Evolutionary conservation across 2,888 invertebrate species (phyloP), one percentile per base, ranked within the genome.

Genomic region (Resseliella maxima): DNA sequence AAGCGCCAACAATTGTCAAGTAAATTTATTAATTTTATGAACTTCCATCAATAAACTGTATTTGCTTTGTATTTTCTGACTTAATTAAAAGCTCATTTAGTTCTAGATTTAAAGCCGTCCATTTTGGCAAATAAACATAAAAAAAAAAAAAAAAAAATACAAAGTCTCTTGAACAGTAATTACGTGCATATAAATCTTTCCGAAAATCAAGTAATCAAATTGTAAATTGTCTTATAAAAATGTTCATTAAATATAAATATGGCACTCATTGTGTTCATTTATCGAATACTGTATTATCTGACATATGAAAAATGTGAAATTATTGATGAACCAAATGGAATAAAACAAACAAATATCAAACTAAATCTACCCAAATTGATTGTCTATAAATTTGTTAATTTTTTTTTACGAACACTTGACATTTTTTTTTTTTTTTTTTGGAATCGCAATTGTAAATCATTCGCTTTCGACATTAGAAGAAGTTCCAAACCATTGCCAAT

Each of bases 51-150:
- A 72, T 72, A 72, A 24, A 72, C 2, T 35, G 3, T 72, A 72
- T 72, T 72, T 72, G 15, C 31, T 31, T 35, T 72, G 12, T 27
- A 3, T 59, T 2, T 15, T 24, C 15, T 35, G 72, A 72, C 72
- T 72, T 31, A 10, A 72, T 72, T 31, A 72, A 72, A 72, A 12
- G 59, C 10, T 72, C 72, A 72, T 31, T 72, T 72, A 72, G 72
- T 72, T 72, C 35, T 72, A 72, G 72, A 72, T 72, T 72, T 72
- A 72, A 72, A 72, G 72, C 72, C 72, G 72, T 31, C 31, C 72
- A 72, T 72, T 72, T 27, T 35, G 72, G 21, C 31, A 31, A 31
- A 72, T 72, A 31, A 72, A 72, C 72, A 72, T 72, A 35, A 72
- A 72, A 72, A 72, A n/a, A n/a, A n/a, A n/a, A n/a, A n/a, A n/a